Evolutionary conservation across 2,797 vertebrate genomes (phyloP).

Genomic region (Pelobates cultripes): DNA sequence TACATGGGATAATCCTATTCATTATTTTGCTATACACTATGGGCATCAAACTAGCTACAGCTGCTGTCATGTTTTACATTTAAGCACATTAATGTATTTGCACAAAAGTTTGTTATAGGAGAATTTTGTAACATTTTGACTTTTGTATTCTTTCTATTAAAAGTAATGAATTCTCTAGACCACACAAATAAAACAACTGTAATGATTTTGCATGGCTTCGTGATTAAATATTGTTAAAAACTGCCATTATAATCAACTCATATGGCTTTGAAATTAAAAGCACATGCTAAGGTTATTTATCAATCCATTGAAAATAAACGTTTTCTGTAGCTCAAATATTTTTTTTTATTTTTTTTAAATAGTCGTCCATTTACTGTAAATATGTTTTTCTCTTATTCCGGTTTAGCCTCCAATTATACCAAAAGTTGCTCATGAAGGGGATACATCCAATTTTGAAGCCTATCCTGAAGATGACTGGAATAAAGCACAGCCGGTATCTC

Average conservation of each 20-base stretch:
- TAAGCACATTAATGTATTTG: too few species aligned
- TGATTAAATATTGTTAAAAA: not conserved
- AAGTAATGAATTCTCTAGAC: not conserved
- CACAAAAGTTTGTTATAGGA: too few species aligned
- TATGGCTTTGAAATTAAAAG: not conserved
- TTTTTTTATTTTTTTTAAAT: not conserved
- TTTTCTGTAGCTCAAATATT: not conserved
- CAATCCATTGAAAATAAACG: not conserved
- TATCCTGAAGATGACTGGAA: constrained; percentile 95
- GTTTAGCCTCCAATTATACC: constrained; percentile 91
- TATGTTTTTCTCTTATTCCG: constrained; percentile 6
- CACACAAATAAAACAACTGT: not conserved
- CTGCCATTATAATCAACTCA: not conserved
- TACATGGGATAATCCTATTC: not conserved
- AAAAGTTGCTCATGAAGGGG: constrained; percentile 89
- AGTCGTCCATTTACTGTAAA: not conserved
- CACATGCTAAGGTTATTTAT: constrained; percentile 6
- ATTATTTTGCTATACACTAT: not conserved
- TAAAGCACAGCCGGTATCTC: constrained; percentile 78
- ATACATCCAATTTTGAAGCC: constrained; percentile 95
- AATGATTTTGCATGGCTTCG: not conserved
- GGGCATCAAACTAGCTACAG: not conserved
- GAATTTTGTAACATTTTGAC: too few species aligned
- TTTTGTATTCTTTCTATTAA: not conserved
- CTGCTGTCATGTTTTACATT: too few species aligned